Base-by-base conservation (phyloP, 2,888 invertebrate genomes). In the Xanthorhoe spadicearia region DNA sequence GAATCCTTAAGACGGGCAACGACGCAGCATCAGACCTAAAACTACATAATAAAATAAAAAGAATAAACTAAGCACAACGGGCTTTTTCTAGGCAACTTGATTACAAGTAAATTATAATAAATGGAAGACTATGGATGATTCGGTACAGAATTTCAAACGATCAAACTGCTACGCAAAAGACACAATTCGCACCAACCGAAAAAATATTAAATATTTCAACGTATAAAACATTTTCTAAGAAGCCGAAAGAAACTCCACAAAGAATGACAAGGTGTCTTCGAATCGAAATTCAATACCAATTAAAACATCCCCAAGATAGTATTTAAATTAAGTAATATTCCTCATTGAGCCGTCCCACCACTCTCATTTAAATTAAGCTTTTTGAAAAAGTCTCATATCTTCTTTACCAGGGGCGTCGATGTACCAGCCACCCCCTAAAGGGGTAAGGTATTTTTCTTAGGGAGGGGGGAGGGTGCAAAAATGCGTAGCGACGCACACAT, bases 341-440 rank as follows among this genome's bases (percentile, higher is more conserved):
- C 61, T 82, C 88, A 91, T 91, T 90, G 89, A 90, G 90, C 81
- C 86, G 85, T 90, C 85, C 86, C 88, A 70, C 82, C 85, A 83
- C 87, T 78, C 91, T 92, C 90, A 91, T 93, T 92, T 92, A 92
- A 93, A 93, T 93, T 92, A 93, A 92, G 93, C 92, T 91, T 92
- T 90, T 89, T 89, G 89, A 92, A 91, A 92, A 92, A 92, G 86
- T 90, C 92, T 90, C 92, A 93, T 92, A 93, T 93, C 92, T 92
- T 90, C 90, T 90, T 92, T 89, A 89, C 84, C 89, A 86, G 89
- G 83, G 90, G 90, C 89, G 84, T 83, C 83, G 71, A 86, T 90
- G 90, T 87, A 91, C 69, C 58, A 59, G 64, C 66, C 38, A 43
- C 38, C 56, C 61, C 52, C 57, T 83, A 90, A 91, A 87, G 84